Evolutionary conservation across 2,797 vertebrate species (phyloP).

Genomic region (Intellagama lesueurii): DNA sequence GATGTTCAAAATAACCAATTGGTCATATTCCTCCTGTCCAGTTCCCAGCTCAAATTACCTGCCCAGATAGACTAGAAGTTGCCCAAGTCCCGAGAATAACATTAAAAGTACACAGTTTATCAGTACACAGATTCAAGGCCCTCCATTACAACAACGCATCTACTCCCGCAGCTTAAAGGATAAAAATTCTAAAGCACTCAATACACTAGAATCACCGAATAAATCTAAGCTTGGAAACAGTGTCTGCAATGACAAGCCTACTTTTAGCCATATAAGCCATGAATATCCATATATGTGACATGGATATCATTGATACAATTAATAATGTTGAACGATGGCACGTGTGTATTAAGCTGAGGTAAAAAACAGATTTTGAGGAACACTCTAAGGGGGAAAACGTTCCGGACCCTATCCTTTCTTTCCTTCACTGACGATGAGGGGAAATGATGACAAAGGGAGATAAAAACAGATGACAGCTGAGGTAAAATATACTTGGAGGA

Average conservation of each 20-base stretch:
- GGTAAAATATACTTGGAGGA: background rate
- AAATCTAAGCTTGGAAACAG: background rate
- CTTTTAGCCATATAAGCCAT: background rate
- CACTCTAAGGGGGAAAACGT: background rate
- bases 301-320: too few species aligned
- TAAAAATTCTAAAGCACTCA: background rate
- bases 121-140: background rate
- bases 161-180: background rate
- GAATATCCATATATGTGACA: too few species aligned
- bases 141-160: background rate
- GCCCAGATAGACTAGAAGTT: too few species aligned
- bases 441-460: background rate
- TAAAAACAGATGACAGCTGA: background rate
- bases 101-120: background rate
- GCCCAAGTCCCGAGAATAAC: too few species aligned
- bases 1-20: too few species aligned
- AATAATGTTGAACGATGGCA: too few species aligned
- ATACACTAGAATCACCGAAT: background rate
- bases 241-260: background rate
- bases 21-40: too few species aligned
- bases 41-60: too few species aligned
- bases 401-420: too few species aligned
- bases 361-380: background rate
- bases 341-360: background rate
- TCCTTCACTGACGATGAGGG: background rate